Evolutionary conservation across 2,113 vertebrate genomes (phyloP), one percentile per base, ranked within the genome.

Genomic region (Sorex araneus): DNA sequence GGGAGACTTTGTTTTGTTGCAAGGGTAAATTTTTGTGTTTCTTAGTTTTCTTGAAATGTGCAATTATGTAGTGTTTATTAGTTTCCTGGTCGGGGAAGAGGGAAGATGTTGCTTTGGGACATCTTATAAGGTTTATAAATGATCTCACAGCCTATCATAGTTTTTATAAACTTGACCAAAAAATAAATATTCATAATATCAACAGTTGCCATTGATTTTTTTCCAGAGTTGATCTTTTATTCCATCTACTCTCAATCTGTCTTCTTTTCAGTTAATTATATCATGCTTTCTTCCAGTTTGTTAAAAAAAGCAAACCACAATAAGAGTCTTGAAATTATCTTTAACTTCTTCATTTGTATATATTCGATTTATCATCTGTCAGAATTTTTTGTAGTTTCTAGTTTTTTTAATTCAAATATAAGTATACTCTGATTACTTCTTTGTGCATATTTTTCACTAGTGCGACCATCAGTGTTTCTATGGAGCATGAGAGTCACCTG

Each of bases 1-100:
- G 92, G 80, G 92, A 89, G 89, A 71, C 54, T 93, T 90, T 70
- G 67, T 74, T 95, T 80, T 83, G 92, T 23, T 82, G 80, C 85
- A 93, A 81, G 92, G 75, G 15, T 67, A 85, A 95, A 95, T 60
- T 92, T 90, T 66, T 34, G 70, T 91, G 81, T 82, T 92, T 95
- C 82, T 77, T n/a, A 70, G 3, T 87, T 90, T 90, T 90, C 85
- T 67, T 87, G 34, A 93, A 92, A 86, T 85, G 66, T 30, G 23
- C 63, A 74, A 4, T 86, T 86, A 28, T 77, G 2, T 83, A 67
- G 47, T 36, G 50, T 67, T 95, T 87, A 80, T 84, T 95, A 66
- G 82, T 63, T 93, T 93, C 94, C 40, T 40, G 40, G 40, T 40
- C 4, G 70, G 75, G 87, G 36, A 50, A 34, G 70, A 23, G 25